Evolutionary conservation across 1,140 invertebrate species (phyloP).

Genomic region (Hydropsyche tenuis): DNA sequence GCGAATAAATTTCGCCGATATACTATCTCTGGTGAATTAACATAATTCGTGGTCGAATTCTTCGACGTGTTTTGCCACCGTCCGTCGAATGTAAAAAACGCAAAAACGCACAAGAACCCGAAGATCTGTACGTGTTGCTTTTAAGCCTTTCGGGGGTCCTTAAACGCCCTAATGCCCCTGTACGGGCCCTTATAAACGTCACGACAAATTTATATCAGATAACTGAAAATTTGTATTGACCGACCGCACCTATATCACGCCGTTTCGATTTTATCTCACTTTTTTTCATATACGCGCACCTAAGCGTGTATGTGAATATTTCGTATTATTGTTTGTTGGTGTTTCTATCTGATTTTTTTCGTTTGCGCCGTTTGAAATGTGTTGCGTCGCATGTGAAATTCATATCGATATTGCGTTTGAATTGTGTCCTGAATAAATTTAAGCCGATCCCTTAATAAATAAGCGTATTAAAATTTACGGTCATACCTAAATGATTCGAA

Average conservation of each 20-base stretch:
- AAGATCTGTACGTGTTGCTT: constrained; percentile 20
- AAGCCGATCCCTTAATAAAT: too few species aligned
- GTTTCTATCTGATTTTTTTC: background rate
- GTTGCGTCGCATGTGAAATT: too few species aligned
- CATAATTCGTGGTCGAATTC: constrained; percentile 27
- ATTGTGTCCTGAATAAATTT: too few species aligned
- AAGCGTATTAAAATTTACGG: too few species aligned
- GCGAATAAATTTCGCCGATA: constrained; percentile 15
- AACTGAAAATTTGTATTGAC: constrained; percentile 49
- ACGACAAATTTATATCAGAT: constrained; percentile 51
- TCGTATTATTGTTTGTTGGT: background rate
- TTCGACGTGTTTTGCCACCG: constrained; percentile 30
- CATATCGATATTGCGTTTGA: too few species aligned
- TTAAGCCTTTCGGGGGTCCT: constrained; percentile 34
- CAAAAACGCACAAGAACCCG: background rate
- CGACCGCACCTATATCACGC: constrained; percentile 46
- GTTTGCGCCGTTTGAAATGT: too few species aligned
- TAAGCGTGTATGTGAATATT: background rate
- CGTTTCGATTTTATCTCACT: constrained; percentile 35
- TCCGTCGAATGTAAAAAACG: background rate
- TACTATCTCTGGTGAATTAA: background rate
- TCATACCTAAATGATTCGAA: too few species aligned
- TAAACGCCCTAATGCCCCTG: constrained; percentile 48
- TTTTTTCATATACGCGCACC: background rate
- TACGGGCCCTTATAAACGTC: constrained; percentile 47